These are phyloP conservation scores for Eira barbara DNA, from an alignment of 2,113 vertebrate species.

Conservation along the genomic window DNA sequence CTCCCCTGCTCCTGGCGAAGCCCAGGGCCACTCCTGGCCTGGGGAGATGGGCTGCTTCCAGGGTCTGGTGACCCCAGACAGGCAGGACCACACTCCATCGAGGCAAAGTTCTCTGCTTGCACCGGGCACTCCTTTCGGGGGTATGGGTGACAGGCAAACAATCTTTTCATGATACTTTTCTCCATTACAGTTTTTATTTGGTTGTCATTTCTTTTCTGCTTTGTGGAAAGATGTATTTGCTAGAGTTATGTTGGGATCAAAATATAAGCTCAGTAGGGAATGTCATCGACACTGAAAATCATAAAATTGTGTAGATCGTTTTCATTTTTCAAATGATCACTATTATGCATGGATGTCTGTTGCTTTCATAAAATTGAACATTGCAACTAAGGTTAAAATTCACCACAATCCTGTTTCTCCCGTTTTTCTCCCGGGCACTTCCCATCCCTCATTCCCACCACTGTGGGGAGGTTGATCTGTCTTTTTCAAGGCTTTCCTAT, in stretches of 20 bases:
- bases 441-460: background rate
- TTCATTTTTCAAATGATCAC: background rate
- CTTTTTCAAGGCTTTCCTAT: background rate
- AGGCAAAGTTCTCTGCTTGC: background rate
- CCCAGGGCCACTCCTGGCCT: background rate
- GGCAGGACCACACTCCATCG: background rate
- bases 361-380: background rate
- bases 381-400: background rate
- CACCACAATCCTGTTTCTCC: background rate
- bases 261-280: background rate
- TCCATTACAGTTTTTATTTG: background rate
- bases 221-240: background rate
- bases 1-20: background rate
- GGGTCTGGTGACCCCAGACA: background rate
- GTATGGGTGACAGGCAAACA: background rate
- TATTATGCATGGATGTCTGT: background rate
- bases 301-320: background rate
- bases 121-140: background rate
- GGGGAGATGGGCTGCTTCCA: background rate
- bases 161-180: background rate
- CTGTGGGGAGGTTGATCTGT: background rate
- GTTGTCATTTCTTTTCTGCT: background rate
- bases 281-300: background rate
- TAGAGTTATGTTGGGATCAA: background rate
- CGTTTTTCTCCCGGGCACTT: background rate